Evolutionary conservation across 2,113 vertebrate genomes (phyloP), one percentile per base, ranked within the genome.

Genomic region (Formicarius rufipectus): DNA sequence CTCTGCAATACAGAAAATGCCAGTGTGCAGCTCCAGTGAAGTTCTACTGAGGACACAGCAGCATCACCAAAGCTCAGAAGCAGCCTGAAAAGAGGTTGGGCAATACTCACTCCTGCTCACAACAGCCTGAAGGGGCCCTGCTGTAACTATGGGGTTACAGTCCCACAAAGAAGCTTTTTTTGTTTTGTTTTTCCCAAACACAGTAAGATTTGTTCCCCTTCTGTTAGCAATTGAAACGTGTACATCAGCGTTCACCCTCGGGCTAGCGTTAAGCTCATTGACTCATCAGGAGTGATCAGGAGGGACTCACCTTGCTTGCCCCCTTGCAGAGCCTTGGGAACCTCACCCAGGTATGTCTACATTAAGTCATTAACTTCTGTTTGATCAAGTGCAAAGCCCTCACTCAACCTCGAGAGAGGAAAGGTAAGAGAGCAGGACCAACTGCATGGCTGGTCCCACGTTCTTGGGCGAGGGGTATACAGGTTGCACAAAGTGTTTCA

Each of bases 231-330:
- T 53, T 12, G 37, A 31, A 31, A 28, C 1, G 13, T 19, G 64
- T 45, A 4, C 60, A 13, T 24, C 68, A 80, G 83, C 16, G 6
- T 37, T 88, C 86, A 42, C 37, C 94, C 95, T 74, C 7, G 8
- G 95, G 94, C 90, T 73, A 59, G 11, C 35, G 12, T 19, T 52
- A 4, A 74, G 75, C 85, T 93, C 82, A 19, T 56, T 94, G 95
- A 94, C 85, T 94, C 95, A 90, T 21, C 0, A 10, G 62, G 24
- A 69, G 78, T 0, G 33, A 85, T 93, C 58, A 69, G 94, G 59
- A 95, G 75, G 71, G 71, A 39, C 40, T 95, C 79, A 95, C 93
- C 93, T 92, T 90, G 82, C 23, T 85, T 96, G 92, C 78, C 71
- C 91, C 89, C 64, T 80, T 11, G 53, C 74, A 71, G 25, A 92